Evolutionary conservation across 2,113 vertebrate species (phyloP).

Genomic region (Sturnira hondurensis): DNA sequence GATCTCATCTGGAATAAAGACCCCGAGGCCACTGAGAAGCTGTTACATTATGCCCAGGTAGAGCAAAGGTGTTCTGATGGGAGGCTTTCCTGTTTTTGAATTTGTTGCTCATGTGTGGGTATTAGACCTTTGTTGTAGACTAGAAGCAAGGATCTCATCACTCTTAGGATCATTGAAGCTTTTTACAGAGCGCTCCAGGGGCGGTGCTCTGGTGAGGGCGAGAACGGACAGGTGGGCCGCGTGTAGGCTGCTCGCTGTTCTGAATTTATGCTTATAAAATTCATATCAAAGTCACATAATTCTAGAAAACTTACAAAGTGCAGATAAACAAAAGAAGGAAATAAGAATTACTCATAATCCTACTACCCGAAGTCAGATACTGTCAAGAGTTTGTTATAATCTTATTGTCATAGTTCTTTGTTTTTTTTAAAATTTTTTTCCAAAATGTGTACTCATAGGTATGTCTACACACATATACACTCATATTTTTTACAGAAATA

Average conservation of each 20-base stretch:
- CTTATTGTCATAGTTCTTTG: background rate
- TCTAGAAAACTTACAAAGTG: background rate
- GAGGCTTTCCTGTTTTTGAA: background rate
- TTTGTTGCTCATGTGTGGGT: background rate
- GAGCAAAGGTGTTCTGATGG: background rate
- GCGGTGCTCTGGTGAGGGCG: background rate
- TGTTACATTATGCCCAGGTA: conserved; percentile 94
- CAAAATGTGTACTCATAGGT: background rate
- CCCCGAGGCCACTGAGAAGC: conserved; percentile 93
- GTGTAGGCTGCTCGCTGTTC: background rate
- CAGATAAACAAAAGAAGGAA: background rate
- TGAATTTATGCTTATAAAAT: background rate
- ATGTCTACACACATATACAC: background rate
- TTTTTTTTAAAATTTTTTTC: background rate
- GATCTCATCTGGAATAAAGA: conserved; percentile 97
- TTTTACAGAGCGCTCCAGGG: background rate
- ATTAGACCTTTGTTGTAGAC: background rate
- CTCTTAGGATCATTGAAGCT: background rate
- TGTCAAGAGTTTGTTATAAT: background rate
- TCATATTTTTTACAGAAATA: background rate
- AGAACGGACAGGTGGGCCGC: background rate
- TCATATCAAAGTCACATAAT: background rate
- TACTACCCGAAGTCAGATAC: background rate
- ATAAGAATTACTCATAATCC: background rate
- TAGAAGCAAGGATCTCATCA: background rate